Base-by-base conservation (phyloP, 2,888 invertebrate genomes). In the Tridacna crocea region DNA sequence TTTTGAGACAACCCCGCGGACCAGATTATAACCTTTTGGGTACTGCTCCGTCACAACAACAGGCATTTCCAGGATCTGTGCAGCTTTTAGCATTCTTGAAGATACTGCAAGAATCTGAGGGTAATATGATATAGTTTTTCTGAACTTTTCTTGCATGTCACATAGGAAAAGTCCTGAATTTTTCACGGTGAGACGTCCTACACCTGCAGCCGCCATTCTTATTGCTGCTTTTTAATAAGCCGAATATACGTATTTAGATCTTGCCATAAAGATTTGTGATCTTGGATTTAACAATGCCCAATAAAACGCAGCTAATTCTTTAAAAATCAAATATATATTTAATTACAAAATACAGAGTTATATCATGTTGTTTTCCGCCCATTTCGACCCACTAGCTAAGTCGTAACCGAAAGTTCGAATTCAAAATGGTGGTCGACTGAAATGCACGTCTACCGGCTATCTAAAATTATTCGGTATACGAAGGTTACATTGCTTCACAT, bases 31-130 rank as follows among this genome's bases (percentile, higher is more conserved):
- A 94, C 94, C 96, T 95, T 96, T 95, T 0, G 96, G 96, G 91
- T 96, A 96, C 88, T 96, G 96, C 89, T 96, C 96, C 0, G 96
- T 96, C 15, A 95, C 95, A 68, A 96, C 87, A 15, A 95, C 94
- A 2, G 95, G 95, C 84, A 96, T 94, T 27, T 95, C 94, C 74
- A 96, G 92, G 27, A 95, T 89, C 88, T 95, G 94, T 13, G 96
- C 95, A 12, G 95, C 95, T 82, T 94, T 92, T 63, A 96, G 90
- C 90, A 94, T 89, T 70, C 94, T 88, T 13, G 89, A 85, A 11
- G 93, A 91, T 22, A 93, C 94, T 26, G 90, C 87, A 26, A 94
- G 82, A 48, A 94, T 92, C 83, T 93, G 92, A n/a, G 94, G 93
- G 80, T 92, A 94, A 83, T 92, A 93, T 61, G 91, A 89, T 60